Evolutionary conservation across 1,140 invertebrate species (phyloP).

Genomic region (Papilio machaon): DNA sequence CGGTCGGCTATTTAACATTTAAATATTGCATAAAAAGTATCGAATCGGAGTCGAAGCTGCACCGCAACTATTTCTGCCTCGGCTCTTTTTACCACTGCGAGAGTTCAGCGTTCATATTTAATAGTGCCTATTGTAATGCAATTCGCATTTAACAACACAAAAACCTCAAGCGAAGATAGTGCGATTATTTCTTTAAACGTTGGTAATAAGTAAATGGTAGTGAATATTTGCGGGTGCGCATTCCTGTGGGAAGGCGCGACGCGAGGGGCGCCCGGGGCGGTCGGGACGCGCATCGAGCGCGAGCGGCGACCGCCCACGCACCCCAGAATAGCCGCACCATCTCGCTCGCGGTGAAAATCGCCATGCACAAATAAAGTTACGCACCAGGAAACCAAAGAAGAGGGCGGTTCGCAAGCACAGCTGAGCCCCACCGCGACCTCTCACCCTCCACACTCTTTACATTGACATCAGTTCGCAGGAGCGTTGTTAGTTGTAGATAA

Average conservation of each 20-base stretch:
- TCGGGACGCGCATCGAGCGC: background rate
- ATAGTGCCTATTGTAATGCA: slow-evolving; percentile 43
- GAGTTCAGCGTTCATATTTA: slow-evolving; percentile 50
- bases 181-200: slow-evolving; percentile 56
- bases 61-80: slow-evolving; percentile 37
- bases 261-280: slow-evolving; percentile 38
- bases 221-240: slow-evolving; percentile 56
- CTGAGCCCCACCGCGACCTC: slow-evolving; percentile 34
- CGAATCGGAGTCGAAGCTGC: slow-evolving; percentile 50
- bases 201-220: slow-evolving; percentile 51
- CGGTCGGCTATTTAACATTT: slow-evolving; percentile 58
- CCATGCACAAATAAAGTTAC: slow-evolving; percentile 75
- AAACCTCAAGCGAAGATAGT: slow-evolving; percentile 49
- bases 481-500: slow-evolving; percentile 28
- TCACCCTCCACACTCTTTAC: slow-evolving; percentile 13
- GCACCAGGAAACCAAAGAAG: slow-evolving; percentile 69
- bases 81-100: slow-evolving; percentile 42
- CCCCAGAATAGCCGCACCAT: slow-evolving; percentile 74
- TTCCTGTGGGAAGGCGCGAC: slow-evolving; percentile 51
- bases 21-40: slow-evolving; percentile 57
- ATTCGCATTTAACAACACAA: slow-evolving; percentile 51
- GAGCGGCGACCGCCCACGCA: slow-evolving; percentile 56
- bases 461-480: slow-evolving; percentile 42
- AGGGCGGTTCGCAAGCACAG: slow-evolving; percentile 49
- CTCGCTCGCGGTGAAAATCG: slow-evolving; percentile 70